These are phyloP conservation scores for Heliconius aoede DNA, from an alignment of 2,888 invertebrate genomes.

Conservation along the genomic window DNA sequence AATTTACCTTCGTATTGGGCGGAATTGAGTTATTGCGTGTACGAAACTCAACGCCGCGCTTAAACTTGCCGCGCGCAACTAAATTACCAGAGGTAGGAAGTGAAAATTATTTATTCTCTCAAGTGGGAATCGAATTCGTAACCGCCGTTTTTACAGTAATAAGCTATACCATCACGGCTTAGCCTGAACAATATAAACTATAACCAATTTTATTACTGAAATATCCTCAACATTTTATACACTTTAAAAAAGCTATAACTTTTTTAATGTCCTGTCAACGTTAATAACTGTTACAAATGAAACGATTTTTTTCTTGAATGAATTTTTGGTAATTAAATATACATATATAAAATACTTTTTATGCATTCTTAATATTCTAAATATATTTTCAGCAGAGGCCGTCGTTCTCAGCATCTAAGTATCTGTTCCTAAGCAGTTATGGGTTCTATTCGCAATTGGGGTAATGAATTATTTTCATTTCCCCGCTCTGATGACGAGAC, in stretches of 20 bases:
- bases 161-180: too few species aligned
- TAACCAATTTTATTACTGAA: slow-evolving; percentile 8
- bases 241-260: slow-evolving; percentile 42
- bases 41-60: too few species aligned
- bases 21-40: too few species aligned
- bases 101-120: too few species aligned
- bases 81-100: too few species aligned
- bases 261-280: slow-evolving; percentile 48
- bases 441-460: not conserved
- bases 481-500: too few species aligned
- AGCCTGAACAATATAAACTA: not conserved
- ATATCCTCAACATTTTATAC: slow-evolving; percentile 34
- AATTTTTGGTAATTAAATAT: slow-evolving; percentile 50
- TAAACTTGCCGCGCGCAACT: too few species aligned
- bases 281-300: slow-evolving; percentile 48
- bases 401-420: too few species aligned
- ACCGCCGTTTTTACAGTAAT: too few species aligned
- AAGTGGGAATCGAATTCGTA: too few species aligned
- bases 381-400: not conserved
- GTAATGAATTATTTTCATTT: not conserved
- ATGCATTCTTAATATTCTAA: not conserved
- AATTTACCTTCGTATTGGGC: too few species aligned
- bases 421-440: too few species aligned
- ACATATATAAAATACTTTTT: slow-evolving; percentile 43
- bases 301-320: slow-evolving; percentile 33